These are phyloP conservation scores for Oncorhynchus clarkii DNA, from an alignment of 2,113 vertebrate genomes.

Conservation along the genomic window DNA sequence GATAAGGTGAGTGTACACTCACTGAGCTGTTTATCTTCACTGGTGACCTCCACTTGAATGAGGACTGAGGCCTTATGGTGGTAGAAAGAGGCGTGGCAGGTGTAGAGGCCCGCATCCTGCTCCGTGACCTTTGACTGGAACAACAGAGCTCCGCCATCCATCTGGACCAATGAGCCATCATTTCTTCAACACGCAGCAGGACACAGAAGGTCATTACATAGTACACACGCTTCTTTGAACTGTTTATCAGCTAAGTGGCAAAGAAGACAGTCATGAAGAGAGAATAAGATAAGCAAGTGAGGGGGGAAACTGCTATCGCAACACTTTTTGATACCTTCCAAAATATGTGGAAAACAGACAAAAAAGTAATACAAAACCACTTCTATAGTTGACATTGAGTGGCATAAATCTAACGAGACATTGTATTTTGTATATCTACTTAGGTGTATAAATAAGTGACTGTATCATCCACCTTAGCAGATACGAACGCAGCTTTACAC, in stretches of 20 bases:
- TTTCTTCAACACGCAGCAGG: slow-evolving; percentile 47
- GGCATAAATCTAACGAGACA: background rate
- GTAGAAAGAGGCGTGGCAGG: slow-evolving; percentile 63
- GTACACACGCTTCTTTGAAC: background rate
- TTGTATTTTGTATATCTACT: background rate
- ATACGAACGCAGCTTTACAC: background rate
- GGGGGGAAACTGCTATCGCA: background rate
- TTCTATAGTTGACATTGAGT: background rate
- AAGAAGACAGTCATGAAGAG: background rate
- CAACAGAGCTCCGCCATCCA: slow-evolving; percentile 46
- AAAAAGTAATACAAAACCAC: no score
- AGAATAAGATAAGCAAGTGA: background rate
- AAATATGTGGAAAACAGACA: background rate
- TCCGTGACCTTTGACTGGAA: slow-evolving; percentile 43
- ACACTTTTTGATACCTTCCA: background rate
- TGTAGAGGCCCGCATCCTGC: slow-evolving; percentile 59
- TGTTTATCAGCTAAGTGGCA: background rate
- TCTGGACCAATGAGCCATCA: slow-evolving; percentile 49
- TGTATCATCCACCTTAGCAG: background rate
- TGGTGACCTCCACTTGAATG: slow-evolving; percentile 62
- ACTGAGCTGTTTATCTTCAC: slow-evolving; percentile 37
- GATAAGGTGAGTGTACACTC: slow-evolving; percentile 22
- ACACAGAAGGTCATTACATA: background rate
- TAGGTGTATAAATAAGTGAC: background rate
- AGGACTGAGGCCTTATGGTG: slow-evolving; percentile 59